These are phyloP conservation scores for Pangasius djambal DNA, from an alignment of 2,797 vertebrate species.

Conservation along the genomic window DNA sequence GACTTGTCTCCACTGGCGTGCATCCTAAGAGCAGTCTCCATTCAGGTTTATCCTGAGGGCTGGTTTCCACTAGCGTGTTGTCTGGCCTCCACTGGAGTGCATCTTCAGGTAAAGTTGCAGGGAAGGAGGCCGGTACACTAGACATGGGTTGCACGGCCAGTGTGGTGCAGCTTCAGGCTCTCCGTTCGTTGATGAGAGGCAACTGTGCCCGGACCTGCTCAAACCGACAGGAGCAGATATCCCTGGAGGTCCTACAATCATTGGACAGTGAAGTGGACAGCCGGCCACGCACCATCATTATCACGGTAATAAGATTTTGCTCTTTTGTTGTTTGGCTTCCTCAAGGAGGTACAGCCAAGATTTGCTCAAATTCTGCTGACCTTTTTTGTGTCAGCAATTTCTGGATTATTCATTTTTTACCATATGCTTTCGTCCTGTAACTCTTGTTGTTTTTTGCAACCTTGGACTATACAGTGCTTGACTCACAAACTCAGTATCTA, in stretches of 20 bases:
- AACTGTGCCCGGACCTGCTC: constrained; percentile 92
- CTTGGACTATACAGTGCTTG: background rate
- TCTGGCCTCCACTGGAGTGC: background rate
- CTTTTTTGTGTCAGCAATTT: background rate
- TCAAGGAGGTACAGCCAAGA: background rate
- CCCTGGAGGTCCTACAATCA: constrained; percentile 85
- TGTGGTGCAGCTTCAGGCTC: constrained; percentile 89
- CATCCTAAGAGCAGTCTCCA: background rate
- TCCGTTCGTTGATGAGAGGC: constrained; percentile 90
- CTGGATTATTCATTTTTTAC: background rate
- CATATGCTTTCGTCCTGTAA: background rate
- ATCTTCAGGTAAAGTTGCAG: background rate
- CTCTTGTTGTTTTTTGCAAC: background rate
- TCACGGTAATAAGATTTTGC: constrained; percentile 84
- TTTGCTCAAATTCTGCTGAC: background rate
- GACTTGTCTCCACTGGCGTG: background rate
- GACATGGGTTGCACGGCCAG: constrained; percentile 96
- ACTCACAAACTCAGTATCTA: background rate
- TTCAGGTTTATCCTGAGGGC: background rate
- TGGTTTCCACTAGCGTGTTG: background rate
- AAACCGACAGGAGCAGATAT: constrained; percentile 84
- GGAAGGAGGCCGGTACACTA: constrained; percentile 66
- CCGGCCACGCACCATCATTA: constrained; percentile 86
- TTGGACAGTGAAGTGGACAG: constrained; percentile 78
- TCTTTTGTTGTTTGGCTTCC: background rate